phyloP scores from a whole-genome alignment of 2,888 invertebrate genomes.

The Linyphia triangularis region DNA sequence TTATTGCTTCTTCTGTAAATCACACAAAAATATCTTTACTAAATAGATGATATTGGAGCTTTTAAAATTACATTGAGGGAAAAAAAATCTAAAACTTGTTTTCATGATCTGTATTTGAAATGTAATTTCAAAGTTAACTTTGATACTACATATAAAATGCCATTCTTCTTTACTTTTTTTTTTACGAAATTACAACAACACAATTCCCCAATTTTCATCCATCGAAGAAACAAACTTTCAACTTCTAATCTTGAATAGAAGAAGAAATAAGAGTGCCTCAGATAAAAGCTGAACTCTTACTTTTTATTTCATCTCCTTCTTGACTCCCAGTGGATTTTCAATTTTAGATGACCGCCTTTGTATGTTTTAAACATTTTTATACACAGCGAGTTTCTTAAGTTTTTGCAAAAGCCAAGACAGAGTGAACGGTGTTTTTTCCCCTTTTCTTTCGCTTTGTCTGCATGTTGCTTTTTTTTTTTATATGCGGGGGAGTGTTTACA shows the following conservation, averaged over 20 bases:
- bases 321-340: constrained; percentile 34
- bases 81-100: no score
- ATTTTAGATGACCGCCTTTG: constrained; percentile 51
- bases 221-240: constrained; percentile 13
- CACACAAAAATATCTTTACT: no score
- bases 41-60: no score
- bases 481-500: constrained; percentile 14
- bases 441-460: neutral
- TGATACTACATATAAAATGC: no score
- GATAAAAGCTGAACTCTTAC: neutral
- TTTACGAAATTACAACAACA: constrained; percentile 9
- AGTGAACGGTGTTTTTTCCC: constrained; percentile 1
- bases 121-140: no score
- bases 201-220: constrained; percentile 39
- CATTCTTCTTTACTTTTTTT: no score
- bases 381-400: constrained; percentile 18
- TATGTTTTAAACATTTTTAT: constrained; percentile 54
- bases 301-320: constrained; percentile 19
- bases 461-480: constrained; percentile 14
- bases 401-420: constrained; percentile 15
- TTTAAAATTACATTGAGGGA: no score
- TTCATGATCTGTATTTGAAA: no score
- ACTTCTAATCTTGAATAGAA: constrained; percentile 39
- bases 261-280: constrained; percentile 15
- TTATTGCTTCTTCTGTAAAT: no score